These are phyloP conservation scores for Jordanella pulchra DNA, from an alignment of 2,797 vertebrate genomes.

Conservation along the genomic window DNA sequence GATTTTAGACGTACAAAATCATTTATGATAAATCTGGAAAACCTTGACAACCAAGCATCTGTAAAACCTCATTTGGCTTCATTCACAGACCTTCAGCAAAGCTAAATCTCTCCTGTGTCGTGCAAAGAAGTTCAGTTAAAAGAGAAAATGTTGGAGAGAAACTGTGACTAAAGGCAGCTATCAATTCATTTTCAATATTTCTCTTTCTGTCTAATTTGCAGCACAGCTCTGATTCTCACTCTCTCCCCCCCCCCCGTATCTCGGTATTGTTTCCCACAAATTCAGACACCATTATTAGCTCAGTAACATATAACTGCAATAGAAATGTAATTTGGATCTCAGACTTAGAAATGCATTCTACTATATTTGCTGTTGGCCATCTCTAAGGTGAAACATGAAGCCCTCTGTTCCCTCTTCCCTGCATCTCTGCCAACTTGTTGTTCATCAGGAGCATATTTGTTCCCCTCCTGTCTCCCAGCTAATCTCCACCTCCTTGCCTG, in stretches of 20 bases:
- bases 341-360: conserved; percentile 20
- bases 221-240: conserved; percentile 13
- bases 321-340: conserved; percentile 49
- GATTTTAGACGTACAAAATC: neutral
- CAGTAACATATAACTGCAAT: conserved; percentile 12
- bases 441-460: conserved; percentile 26
- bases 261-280: conserved; percentile 27
- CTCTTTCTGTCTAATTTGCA: conserved; percentile 14
- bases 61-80: conserved; percentile 1
- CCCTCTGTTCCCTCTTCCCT: conserved; percentile 22
- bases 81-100: conserved; percentile 21
- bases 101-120: conserved; percentile 10
- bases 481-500: conserved; percentile 19
- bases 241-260: neutral
- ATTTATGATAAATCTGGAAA: neutral
- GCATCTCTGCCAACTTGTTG: conserved; percentile 12
- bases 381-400: conserved; percentile 48
- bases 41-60: conserved; percentile 1
- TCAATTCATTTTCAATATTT: conserved; percentile 37
- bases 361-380: conserved; percentile 1
- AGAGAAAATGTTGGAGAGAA: conserved; percentile 21
- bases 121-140: conserved; percentile 24
- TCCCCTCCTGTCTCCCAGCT: conserved; percentile 6
- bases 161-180: conserved; percentile 22
- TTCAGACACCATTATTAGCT: conserved; percentile 35